Conservation (phyloP, 2,888 invertebrate species). For the Colletes collaris region DNA sequence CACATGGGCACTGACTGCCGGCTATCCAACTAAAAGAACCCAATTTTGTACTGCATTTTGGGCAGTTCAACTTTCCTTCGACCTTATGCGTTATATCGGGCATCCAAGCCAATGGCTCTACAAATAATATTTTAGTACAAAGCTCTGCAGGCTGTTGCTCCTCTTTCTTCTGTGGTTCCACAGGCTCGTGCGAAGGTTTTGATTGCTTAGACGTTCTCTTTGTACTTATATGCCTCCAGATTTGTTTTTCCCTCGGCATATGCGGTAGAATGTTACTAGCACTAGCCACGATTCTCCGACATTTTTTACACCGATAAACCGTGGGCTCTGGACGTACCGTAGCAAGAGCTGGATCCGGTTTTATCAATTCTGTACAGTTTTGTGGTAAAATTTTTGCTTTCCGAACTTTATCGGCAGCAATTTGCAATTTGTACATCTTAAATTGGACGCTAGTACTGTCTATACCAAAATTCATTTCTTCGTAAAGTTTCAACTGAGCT, state of each 20-base stretch:
- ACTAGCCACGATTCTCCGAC: constrained; percentile 92
- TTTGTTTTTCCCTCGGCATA: constrained; percentile 84
- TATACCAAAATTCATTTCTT: constrained; percentile 90
- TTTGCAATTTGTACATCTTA: constrained; percentile 89
- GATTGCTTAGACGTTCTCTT: constrained; percentile 69
- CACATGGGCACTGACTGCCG: constrained; percentile 96
- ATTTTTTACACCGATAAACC: constrained; percentile 93
- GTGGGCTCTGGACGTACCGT: constrained; percentile 91
- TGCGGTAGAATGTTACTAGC: constrained; percentile 92
- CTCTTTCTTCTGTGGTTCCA: constrained; percentile 61
- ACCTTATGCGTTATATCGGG: constrained; percentile 87
- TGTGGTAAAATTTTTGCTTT: constrained; percentile 94
- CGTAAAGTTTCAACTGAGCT: constrained; percentile 90
- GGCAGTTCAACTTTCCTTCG: constrained; percentile 93
- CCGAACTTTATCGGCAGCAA: constrained; percentile 92
- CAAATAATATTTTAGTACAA: constrained; percentile 91
- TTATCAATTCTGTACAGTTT: constrained; percentile 89
- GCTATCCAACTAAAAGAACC: constrained; percentile 95
- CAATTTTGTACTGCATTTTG: constrained; percentile 92
- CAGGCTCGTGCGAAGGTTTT: constrained; percentile 50
- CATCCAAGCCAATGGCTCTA: constrained; percentile 97
- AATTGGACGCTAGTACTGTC: constrained; percentile 90
- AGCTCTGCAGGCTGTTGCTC: constrained; percentile 76
- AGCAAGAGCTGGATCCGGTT: constrained; percentile 90
- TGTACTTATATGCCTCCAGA: constrained; percentile 83